A percentile compares a stretch with the other conserved stretches of the same genome.
Evolutionary conservation across 2,113 vertebrate genomes (phyloP).

Genomic region (Nothobranchius kuhntae): DNA sequence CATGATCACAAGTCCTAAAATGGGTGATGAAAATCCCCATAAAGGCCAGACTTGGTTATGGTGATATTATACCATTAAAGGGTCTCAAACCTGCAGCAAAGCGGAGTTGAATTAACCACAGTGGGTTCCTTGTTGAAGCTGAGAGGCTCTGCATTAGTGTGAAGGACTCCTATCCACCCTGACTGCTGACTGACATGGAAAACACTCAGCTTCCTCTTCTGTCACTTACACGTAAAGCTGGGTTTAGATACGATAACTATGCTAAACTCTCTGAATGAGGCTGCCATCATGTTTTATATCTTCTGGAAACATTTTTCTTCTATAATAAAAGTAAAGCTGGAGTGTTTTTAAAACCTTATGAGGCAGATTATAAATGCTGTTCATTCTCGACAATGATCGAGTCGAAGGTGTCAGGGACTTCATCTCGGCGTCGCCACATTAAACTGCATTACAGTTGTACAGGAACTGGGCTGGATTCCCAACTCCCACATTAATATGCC

Average conservation of each 20-base stretch:
- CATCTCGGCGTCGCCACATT: constrained; percentile 9
- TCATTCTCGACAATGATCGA: constrained; percentile 12
- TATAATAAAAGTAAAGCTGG: not conserved
- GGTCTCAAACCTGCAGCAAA: not conserved
- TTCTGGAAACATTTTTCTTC: not conserved
- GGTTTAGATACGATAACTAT: no score
- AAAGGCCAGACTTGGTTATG: no score
- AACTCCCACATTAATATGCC: constrained; percentile 59
- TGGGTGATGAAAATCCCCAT: not conserved
- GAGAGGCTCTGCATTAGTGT: constrained; percentile 36
- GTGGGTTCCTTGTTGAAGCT: not conserved
- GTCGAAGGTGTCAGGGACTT: constrained; percentile 22
- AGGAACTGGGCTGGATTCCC: constrained; percentile 43
- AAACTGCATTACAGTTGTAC: constrained; percentile 10
- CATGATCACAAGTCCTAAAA: not conserved
- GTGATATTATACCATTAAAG: constrained; percentile 24
- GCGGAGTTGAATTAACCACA: constrained; percentile 10
- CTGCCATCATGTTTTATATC: constrained; percentile 2
- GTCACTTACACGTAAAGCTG: no score
- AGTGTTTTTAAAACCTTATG: constrained; percentile 22
- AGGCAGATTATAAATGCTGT: constrained; percentile 26
- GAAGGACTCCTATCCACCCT: constrained; percentile 39
- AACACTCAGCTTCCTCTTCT: constrained; percentile 24
- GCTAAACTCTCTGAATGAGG: not conserved
- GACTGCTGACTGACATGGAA: constrained; percentile 18